Conservation (phyloP, 30 jellyfish, hydroid and myxozoan species). For the Catostylus mosaicus region DNA sequence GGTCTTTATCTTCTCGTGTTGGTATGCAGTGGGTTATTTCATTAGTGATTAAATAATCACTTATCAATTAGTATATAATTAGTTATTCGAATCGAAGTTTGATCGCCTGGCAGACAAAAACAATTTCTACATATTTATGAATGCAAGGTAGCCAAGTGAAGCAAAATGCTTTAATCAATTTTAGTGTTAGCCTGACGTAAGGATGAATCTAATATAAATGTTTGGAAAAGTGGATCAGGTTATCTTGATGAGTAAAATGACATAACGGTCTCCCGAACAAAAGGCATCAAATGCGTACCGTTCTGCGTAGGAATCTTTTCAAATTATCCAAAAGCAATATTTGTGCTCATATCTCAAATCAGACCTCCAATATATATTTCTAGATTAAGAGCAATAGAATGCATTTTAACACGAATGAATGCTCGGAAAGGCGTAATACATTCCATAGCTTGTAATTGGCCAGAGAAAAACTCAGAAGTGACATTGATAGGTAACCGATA, state of each 20-base stretch:
- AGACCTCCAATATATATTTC: too few relatives aligned
- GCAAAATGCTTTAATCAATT: background rate
- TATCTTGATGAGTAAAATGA: constrained; percentile 7
- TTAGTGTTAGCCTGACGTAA: background rate
- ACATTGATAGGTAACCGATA: too few relatives aligned
- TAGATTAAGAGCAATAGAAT: too few relatives aligned
- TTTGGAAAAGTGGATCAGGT: background rate
- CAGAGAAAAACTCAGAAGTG: too few relatives aligned
- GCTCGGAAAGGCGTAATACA: too few relatives aligned
- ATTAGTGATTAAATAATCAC: too few relatives aligned
- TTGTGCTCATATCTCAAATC: background rate
- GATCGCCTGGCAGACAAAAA: background rate
- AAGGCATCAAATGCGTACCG: background rate
- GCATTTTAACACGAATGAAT: too few relatives aligned
- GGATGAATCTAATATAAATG: background rate
- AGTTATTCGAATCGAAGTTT: background rate
- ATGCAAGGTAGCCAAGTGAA: background rate
- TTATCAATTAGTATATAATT: background rate
- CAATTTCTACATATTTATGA: background rate
- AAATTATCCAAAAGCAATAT: too few relatives aligned
- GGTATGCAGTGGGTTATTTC: too few relatives aligned
- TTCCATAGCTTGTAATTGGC: too few relatives aligned
- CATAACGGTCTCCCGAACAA: constrained; percentile 7
- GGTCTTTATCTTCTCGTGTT: too few relatives aligned
- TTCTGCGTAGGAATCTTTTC: background rate